These are phyloP conservation scores for Eupithecia subumbrata DNA, from an alignment of 2,888 invertebrate species.

Conservation along the genomic window DNA sequence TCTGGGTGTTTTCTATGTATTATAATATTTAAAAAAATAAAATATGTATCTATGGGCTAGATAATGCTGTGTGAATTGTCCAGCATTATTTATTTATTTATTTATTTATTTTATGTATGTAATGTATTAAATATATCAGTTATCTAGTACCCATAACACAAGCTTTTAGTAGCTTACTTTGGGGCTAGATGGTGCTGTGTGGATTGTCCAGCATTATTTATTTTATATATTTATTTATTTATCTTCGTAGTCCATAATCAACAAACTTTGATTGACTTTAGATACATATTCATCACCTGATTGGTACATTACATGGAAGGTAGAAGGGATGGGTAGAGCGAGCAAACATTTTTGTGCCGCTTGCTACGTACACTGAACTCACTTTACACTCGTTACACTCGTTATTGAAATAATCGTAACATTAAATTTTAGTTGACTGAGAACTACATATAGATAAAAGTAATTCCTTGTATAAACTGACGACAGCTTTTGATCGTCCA, in stretches of 20 bases:
- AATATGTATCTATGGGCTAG: too few relatives aligned
- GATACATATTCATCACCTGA: not conserved
- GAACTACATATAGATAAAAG: not conserved
- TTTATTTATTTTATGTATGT: too few relatives aligned
- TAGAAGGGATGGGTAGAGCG: not conserved
- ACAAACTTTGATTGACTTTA: not conserved
- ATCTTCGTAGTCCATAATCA: constrained; percentile 7
- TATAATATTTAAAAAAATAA: too few relatives aligned
- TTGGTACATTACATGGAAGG: not conserved
- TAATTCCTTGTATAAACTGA: not conserved
- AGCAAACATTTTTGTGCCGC: not conserved
- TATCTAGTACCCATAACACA: too few relatives aligned
- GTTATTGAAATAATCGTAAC: not conserved
- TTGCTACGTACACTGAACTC: not conserved
- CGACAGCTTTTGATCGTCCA: not conserved
- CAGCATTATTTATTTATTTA: too few relatives aligned
- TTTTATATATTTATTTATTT: too few relatives aligned
- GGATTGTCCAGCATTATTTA: too few relatives aligned
- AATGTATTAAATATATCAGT: too few relatives aligned
- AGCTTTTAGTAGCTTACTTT: too few relatives aligned
- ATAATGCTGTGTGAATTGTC: too few relatives aligned
- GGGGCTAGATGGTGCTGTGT: too few relatives aligned
- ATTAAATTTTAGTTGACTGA: not conserved
- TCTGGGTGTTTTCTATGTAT: too few relatives aligned
- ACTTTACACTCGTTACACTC: not conserved